Base-by-base conservation (phyloP, 2,113 vertebrate species). In the Saguinus imperator region DNA sequence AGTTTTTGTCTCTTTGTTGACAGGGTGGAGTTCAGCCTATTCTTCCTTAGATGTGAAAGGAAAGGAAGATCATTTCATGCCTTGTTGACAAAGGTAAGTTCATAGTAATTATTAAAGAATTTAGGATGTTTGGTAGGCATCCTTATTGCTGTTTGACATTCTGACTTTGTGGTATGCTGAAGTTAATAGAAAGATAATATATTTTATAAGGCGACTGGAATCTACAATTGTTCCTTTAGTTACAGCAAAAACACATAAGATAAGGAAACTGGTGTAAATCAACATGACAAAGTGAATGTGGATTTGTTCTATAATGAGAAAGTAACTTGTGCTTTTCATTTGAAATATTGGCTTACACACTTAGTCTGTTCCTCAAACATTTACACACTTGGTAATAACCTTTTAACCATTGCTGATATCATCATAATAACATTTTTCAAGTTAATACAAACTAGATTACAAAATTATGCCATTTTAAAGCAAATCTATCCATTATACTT, bases 31-130 rank as follows among this genome's bases (percentile, higher is more conserved):
- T 97, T 97, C 1, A 80, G 4, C 88, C 94, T 97, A 84, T 93
- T 98, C 94, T 94, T 98, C 97, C 82, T 92, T 94, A 96, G 76
- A 94, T 97, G 83, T 94, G 97, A 97, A 97, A 97, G 87, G 94
- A 97, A 95, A 92, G 95, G 96, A 97, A 94, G 94, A 81, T 88
- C 94, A 80, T 97, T 98, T 95, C 85, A 85, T 94, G 23, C 93
- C 97, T 90, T 85, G 87, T 80, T 98, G 98, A 97, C 98, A 98
- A 98, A 98, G 98, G 97, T 98, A 98, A 98, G 97, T 95, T 94
- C 89, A 86, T 84, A 97, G 91, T 95, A 96, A 70, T 96, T 98
- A 96, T 97, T 98, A 95, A 98, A 94, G 95, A 95, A 45, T 84
- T 94, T 66, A 70, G 50, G 50, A 52, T 97, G 89, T 98, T 98